A percentile compares a stretch with the other conserved stretches of the same genome.
These are phyloP conservation scores for Xenus cinereus DNA, from an alignment of 2,113 vertebrate species.

Conservation along the genomic window DNA sequence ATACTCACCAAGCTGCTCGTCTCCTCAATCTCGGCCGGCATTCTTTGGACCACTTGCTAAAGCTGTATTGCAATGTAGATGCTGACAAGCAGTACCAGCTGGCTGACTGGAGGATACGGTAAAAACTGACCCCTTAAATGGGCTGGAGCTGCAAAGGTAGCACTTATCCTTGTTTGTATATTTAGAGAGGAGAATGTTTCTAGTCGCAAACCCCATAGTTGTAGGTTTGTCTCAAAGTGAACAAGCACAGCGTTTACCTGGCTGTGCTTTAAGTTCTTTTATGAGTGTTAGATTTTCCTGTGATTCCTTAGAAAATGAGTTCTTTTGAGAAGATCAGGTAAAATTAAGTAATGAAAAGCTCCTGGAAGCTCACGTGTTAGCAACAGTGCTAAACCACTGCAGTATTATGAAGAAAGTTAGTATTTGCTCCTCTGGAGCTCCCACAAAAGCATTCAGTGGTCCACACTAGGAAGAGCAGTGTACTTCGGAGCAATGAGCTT, in stretches of 20 bases:
- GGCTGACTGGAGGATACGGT: conserved; percentile 98
- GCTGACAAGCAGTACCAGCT: conserved; percentile 95
- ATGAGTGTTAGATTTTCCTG: background rate
- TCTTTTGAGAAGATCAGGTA: background rate
- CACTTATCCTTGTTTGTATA: background rate
- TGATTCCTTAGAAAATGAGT: background rate
- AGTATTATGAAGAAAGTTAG: background rate
- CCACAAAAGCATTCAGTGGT: background rate
- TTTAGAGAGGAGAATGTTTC: background rate
- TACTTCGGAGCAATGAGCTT: background rate
- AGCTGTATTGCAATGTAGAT: conserved; percentile 83
- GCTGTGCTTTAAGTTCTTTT: background rate
- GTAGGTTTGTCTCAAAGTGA: background rate
- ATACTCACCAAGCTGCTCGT: conserved; percentile 94
- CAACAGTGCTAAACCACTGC: background rate
- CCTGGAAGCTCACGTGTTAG: background rate
- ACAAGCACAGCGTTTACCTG: background rate
- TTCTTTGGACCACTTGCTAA: conserved; percentile 91
- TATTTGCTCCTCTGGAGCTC: background rate
- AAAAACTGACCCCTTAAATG: conserved; percentile 17
- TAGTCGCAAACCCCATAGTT: background rate
- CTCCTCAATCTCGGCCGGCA: conserved; percentile 88
- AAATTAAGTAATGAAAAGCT: background rate
- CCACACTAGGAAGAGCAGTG: background rate
- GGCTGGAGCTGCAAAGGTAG: background rate